Percentiles rank a stretch among this genome's conserved stretches.
Evolutionary conservation across 2,113 vertebrate species (phyloP).

Genomic region (Genyomyrus donnyi): DNA sequence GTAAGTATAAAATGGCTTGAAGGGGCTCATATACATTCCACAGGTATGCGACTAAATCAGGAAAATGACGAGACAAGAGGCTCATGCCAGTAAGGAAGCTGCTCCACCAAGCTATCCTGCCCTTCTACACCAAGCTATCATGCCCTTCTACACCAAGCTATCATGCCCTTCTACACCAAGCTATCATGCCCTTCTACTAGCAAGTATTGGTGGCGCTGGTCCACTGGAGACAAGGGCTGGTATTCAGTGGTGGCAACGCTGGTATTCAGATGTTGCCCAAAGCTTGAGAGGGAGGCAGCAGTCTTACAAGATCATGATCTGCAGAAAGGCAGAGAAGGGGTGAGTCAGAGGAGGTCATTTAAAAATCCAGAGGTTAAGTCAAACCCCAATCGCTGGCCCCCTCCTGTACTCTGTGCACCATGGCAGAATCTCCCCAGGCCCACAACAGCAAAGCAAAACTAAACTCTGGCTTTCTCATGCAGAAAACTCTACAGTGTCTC

Average conservation of each 20-base stretch:
- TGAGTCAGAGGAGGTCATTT: background rate
- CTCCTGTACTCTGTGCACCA: background rate
- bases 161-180: background rate
- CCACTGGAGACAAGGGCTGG: background rate
- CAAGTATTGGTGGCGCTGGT: background rate
- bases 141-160: background rate
- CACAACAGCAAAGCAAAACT: constrained; percentile 32
- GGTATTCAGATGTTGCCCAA: background rate
- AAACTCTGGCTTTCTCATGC: constrained; percentile 27
- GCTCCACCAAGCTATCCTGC: background rate
- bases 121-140: background rate
- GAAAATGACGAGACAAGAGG: background rate
- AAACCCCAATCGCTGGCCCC: background rate
- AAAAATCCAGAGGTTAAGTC: background rate
- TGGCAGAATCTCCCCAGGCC: background rate
- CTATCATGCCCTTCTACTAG: background rate
- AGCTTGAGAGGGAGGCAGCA: background rate
- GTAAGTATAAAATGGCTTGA: background rate
- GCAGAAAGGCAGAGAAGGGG: background rate
- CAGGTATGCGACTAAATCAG: background rate
- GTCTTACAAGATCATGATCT: constrained; percentile 39
- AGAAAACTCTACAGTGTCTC: constrained; percentile 30
- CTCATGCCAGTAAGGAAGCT: background rate
- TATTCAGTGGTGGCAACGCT: background rate
- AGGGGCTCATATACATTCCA: background rate